phyloP scores from a whole-genome alignment of 2,888 invertebrate genomes.

The Eilema caniola region DNA sequence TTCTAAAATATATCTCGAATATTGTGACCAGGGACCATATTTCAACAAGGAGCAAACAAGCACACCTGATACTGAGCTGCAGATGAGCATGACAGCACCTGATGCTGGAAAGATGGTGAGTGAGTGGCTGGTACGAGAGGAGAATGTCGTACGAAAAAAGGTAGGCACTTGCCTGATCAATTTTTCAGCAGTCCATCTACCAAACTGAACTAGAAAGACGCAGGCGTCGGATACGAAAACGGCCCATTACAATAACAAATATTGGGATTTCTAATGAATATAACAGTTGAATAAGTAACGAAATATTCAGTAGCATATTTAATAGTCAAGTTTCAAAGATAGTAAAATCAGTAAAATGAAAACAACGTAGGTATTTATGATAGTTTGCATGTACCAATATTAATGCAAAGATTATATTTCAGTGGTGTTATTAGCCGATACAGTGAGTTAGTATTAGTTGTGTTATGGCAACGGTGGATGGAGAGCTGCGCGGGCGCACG shows the following conservation, averaged over 20 bases:
- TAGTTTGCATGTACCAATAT: conserved; percentile 1
- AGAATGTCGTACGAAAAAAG: no score
- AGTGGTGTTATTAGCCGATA: conserved; percentile 17
- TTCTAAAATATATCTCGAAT: no score
- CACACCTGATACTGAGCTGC: no score
- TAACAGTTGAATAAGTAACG: background rate
- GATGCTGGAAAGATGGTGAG: no score
- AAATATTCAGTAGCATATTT: background rate
- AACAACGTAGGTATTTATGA: background rate
- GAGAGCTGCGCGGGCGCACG: conserved; percentile 44
- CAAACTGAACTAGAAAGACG: no score
- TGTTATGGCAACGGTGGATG: conserved; percentile 20
- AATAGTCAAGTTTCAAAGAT: background rate
- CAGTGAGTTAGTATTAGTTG: conserved; percentile 22
- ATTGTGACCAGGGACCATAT: no score
- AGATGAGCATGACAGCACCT: no score
- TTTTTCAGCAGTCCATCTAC: no score
- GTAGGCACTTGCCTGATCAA: no score
- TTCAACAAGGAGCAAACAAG: background rate
- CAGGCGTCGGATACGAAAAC: background rate
- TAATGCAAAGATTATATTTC: conserved; percentile 3
- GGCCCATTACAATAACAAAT: no score
- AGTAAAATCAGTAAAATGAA: background rate
- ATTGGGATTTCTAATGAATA: background rate
- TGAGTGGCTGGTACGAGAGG: no score